Base-by-base conservation (phyloP, 1,140 invertebrate species). In the Laupala kohalensis region DNA sequence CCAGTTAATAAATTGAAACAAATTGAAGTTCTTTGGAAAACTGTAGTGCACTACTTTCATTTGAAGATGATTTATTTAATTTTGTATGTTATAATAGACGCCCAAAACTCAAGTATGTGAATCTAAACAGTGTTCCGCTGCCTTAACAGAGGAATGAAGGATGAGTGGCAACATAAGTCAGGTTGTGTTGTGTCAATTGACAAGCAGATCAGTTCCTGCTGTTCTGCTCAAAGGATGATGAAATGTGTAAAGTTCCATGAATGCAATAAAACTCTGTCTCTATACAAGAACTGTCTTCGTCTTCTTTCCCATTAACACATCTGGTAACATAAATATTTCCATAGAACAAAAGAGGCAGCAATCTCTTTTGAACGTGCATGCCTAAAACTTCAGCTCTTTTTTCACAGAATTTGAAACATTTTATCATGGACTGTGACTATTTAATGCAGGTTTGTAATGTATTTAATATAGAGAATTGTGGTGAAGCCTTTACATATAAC, bases 251-350 rank as follows among this genome's bases (percentile, higher is more conserved):
- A 70, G 71, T 74, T 74, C 71, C 73, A 74, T 73, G 72, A 74
- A 74, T 74, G 73, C 73, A 74, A 74, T 74, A 74, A 74, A 74
- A 74, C 69, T 74, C 73, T 74, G 73, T 74, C 73, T 74, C 73
- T 74, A 74, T 74, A 74, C 64, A 25, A 73, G 69, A 69, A 64
- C 30, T 62, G 67, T 13, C 29, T 37, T 30, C 5, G 25, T 13
- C 19, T 66, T 24, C 25, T 66, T 66, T 2, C 25, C 25, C n/a
- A n/a, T n/a, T n/a, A n/a, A n/a, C n/a, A n/a, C n/a, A n/a, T n/a
- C n/a, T n/a, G n/a, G n/a, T n/a, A n/a, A n/a, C n/a, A n/a, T n/a
- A n/a, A n/a, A n/a, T n/a, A n/a, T n/a, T n/a, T n/a, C n/a, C n/a
- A n/a, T n/a, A n/a, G n/a, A n/a, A n/a, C n/a, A n/a, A n/a, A n/a